Base-by-base conservation (phyloP, 2,113 vertebrate genomes). In the Spea bombifrons region DNA sequence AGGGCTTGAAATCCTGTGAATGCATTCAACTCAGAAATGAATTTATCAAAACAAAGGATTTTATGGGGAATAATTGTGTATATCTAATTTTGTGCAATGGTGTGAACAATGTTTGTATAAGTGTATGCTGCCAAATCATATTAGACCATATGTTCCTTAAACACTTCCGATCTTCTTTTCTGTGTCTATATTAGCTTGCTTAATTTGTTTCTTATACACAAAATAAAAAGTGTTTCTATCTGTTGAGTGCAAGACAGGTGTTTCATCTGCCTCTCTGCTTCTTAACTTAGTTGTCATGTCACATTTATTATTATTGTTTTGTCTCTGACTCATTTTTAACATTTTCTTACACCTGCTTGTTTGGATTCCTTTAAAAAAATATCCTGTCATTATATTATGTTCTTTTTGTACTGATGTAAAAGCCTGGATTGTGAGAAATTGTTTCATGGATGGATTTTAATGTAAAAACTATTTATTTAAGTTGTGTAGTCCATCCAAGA, bases 181-280 rank as follows among this genome's bases (percentile, higher is more conserved):
- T n/a, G 47, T 61, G 46, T 64, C 72, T 49, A 46, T 61, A 5
- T 74, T 74, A 46, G 10, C 5, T 48, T 15, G 57, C 57, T 64
- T 74, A 74, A 74, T 74, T 74, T n/a, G 53, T 63, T 63, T 74
- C 15, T 64, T 74, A 74, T 74, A n/a, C 47, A 63, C 72, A 47
- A 63, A 74, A 74, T 59, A 74, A 63, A 30, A 74, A 74, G 72
- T 64, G 55, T 48, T 48, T 63, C 47, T 64, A 63, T 30, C 49
- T 15, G n/a, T 59, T 10, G 71, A 73, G 55, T 63, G 44, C 17
- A 44, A 66, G 63, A 75, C 74, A 75, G 74, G 74, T 75, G 74
- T 61, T 75, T 75, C 45, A 75, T 75, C 64, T 66, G 50, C 43
- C 45, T 50, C 61, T 63, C 46, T 74, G 57, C 16, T 44, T 71